A percentile compares a stretch with the other conserved stretches of the same genome.
Evolutionary conservation across 2,888 invertebrate species (phyloP).

Genomic region (Leistus spinibarbis): DNA sequence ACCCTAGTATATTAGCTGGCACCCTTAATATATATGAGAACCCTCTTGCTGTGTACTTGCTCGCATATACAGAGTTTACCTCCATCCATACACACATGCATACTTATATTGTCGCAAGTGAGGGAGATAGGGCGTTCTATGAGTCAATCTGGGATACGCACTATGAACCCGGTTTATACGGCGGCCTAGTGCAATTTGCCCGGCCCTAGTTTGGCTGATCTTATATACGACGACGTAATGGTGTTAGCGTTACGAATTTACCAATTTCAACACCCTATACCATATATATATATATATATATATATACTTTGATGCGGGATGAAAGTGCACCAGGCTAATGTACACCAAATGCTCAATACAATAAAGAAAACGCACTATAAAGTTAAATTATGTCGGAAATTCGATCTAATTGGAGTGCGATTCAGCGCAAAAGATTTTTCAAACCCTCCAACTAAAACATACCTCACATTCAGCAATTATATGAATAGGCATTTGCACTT

Average conservation of each 20-base stretch:
- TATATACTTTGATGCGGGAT: conserved; percentile 51
- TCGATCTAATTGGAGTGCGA: conserved; percentile 56
- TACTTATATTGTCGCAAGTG: conserved; percentile 19
- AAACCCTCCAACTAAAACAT: conserved; percentile 14
- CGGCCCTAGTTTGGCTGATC: conserved; percentile 39
- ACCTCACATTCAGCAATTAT: conserved; percentile 19
- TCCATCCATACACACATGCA: conserved; percentile 1
- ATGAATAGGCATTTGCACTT: neutral
- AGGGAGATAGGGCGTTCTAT: conserved; percentile 45
- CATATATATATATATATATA: no score
- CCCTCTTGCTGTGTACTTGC: conserved; percentile 36
- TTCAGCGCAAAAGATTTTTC: neutral
- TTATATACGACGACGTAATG: conserved; percentile 50
- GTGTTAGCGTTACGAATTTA: conserved; percentile 61
- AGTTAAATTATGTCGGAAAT: conserved; percentile 56
- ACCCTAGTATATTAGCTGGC: conserved; percentile 48
- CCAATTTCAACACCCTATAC: conserved; percentile 59
- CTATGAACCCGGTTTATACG: conserved; percentile 57
- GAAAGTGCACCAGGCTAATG: conserved; percentile 52
- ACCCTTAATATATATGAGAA: conserved; percentile 50
- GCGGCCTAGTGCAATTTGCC: conserved; percentile 56
- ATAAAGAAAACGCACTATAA: conserved; percentile 45
- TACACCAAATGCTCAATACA: conserved; percentile 54
- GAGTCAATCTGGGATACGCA: conserved; percentile 60
- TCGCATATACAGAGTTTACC: conserved; percentile 24